Evolutionary conservation across 1,140 invertebrate species (phyloP).

Genomic region (Lethrus apterus): DNA sequence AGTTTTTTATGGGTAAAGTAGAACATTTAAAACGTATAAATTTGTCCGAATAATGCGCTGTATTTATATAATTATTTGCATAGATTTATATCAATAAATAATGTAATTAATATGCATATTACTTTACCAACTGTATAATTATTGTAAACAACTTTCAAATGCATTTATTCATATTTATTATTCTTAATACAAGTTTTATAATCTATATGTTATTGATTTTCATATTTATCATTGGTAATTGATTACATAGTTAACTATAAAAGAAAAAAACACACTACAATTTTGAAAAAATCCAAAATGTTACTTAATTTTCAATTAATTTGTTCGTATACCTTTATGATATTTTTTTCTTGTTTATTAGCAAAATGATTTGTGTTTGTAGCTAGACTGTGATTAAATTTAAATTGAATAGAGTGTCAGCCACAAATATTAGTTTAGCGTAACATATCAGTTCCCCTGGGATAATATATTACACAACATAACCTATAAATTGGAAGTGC

Average conservation of each 20-base stretch:
- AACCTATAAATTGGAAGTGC: slow-evolving; percentile 22
- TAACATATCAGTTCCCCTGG: not conserved
- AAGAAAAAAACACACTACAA: too few relatives aligned
- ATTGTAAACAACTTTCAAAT: slow-evolving; percentile 13
- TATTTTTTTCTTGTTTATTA: not conserved
- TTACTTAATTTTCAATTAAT: too few relatives aligned
- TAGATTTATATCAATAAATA: slow-evolving; percentile 14
- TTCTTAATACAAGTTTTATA: too few relatives aligned
- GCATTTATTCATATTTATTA: slow-evolving; percentile 8
- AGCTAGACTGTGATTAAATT: slow-evolving; percentile 1
- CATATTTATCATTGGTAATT: too few relatives aligned
- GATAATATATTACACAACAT: slow-evolving; percentile 2
- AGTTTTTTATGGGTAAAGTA: too few relatives aligned
- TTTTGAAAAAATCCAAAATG: too few relatives aligned
- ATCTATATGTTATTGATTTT: too few relatives aligned
- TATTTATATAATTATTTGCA: slow-evolving; percentile 3
- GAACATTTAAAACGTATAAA: too few relatives aligned
- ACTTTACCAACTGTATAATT: slow-evolving; percentile 7
- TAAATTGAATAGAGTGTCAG: slow-evolving; percentile 13
- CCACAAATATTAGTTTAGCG: slow-evolving; percentile 20
- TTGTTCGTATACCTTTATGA: too few relatives aligned
- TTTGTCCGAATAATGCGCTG: too few relatives aligned
- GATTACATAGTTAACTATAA: too few relatives aligned
- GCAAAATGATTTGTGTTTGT: slow-evolving; percentile 4
- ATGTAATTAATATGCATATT: slow-evolving; percentile 13